Conservation (phyloP, 2,797 vertebrate species). For the Artibeus lituratus region DNA sequence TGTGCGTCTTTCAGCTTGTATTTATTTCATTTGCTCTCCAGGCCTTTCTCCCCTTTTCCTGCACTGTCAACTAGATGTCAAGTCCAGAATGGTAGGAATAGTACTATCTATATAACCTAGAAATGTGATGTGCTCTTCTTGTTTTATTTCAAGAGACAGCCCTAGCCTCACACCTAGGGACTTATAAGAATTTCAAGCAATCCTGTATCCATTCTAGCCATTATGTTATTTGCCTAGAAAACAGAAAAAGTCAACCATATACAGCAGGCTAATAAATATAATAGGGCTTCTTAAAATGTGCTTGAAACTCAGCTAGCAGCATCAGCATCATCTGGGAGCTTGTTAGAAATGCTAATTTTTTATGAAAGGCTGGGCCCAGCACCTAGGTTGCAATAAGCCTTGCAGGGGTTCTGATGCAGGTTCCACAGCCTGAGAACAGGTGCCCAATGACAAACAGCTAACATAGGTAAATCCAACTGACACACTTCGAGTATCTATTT, state of each 20-base stretch:
- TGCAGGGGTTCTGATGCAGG: neutral
- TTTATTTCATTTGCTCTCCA: neutral
- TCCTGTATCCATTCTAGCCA: fast-evolving
- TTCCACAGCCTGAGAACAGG: neutral
- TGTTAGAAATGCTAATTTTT: neutral
- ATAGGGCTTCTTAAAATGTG: neutral
- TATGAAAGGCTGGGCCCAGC: neutral
- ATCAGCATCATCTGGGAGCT: neutral
- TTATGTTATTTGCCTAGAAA: neutral
- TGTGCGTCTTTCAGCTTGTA: neutral
- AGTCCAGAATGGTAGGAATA: neutral
- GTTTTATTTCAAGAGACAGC: fast-evolving
- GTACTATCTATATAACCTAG: neutral
- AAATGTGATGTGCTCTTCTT: neutral
- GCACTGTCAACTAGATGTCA: neutral
- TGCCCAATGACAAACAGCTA: neutral
- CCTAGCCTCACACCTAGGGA: neutral
- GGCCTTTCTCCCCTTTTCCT: neutral
- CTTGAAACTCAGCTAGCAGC: too few species aligned
- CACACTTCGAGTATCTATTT: neutral
- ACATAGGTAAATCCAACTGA: neutral
- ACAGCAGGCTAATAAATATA: neutral
- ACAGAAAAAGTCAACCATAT: neutral
- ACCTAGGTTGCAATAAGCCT: neutral
- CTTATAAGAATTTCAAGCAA: too few species aligned